Conservation (phyloP, 2,888 invertebrate genomes). For the Cephus nigrinus region DNA sequence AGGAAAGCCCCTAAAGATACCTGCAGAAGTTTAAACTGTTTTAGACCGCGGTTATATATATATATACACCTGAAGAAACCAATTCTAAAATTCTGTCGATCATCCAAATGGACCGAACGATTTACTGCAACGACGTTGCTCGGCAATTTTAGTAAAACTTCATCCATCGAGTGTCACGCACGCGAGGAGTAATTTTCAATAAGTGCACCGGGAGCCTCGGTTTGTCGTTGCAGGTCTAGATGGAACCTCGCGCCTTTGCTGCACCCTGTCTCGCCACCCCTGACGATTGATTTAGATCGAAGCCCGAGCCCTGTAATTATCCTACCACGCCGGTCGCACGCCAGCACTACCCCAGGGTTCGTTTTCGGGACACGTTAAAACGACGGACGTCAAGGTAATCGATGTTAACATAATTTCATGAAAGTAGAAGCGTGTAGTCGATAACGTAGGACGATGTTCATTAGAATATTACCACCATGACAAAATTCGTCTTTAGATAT, state of each 20-base stretch:
- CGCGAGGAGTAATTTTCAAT: slow-evolving; percentile 55
- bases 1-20: background rate
- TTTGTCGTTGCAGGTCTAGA: background rate
- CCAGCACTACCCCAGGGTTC: slow-evolving; percentile 42
- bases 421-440: background rate
- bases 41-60: background rate
- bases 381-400: slow-evolving; percentile 28
- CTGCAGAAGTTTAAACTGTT: background rate
- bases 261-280: slow-evolving; percentile 21
- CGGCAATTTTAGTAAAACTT: background rate
- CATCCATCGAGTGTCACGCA: slow-evolving; percentile 24
- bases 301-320: slow-evolving; percentile 53
- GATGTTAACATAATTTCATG: slow-evolving; percentile 18
- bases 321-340: slow-evolving; percentile 51
- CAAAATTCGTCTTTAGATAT: background rate
- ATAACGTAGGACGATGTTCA: background rate
- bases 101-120: background rate
- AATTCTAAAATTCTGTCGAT: background rate
- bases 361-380: slow-evolving; percentile 25
- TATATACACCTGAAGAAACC: background rate
- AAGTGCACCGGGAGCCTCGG: slow-evolving; percentile 30
- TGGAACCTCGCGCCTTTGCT: background rate
- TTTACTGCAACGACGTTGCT: background rate
- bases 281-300: slow-evolving; percentile 56
- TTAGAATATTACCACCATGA: slow-evolving; percentile 8